Conservation (phyloP, 1,140 invertebrate species). For the Thaumetopoea pityocampa region DNA sequence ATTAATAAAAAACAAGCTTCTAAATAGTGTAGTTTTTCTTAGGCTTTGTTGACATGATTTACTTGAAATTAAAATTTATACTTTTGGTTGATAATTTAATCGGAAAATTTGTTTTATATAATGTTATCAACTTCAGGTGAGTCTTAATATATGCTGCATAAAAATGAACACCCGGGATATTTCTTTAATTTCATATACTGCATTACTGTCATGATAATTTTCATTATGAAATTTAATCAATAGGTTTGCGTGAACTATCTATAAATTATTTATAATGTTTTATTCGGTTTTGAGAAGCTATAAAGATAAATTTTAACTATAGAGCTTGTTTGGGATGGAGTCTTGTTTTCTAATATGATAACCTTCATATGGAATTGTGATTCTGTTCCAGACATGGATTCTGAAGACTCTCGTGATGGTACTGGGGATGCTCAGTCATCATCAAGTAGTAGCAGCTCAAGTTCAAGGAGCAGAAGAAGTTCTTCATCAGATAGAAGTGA, state of each 20-base stretch:
- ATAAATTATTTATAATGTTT: not conserved
- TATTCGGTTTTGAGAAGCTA: constrained; percentile 19
- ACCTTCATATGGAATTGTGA: constrained; percentile 21
- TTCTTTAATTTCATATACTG: no score
- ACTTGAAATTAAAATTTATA: no score
- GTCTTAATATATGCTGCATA: no score
- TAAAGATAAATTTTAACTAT: constrained; percentile 20
- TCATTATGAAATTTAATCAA: no score
- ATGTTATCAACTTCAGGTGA: no score
- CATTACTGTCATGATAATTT: no score
- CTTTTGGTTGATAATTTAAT: no score
- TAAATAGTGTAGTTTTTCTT: no score
- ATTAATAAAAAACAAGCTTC: no score
- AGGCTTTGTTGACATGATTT: no score
- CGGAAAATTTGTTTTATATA: no score
- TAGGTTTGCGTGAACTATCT: constrained; percentile 21
- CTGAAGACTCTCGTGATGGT: constrained; percentile 71
- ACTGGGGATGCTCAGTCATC: constrained; percentile 57
- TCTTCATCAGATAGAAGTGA: constrained; percentile 59
- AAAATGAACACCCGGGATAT: no score
- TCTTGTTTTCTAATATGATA: not conserved
- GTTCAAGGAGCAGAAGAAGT: constrained; percentile 61
- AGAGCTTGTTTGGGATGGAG: constrained; percentile 51
- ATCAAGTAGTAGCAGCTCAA: constrained; percentile 70
- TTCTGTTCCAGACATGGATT: constrained; percentile 71